Evolutionary conservation across 2,888 invertebrate genomes (phyloP).

Genomic region (Chrysolina americana): DNA sequence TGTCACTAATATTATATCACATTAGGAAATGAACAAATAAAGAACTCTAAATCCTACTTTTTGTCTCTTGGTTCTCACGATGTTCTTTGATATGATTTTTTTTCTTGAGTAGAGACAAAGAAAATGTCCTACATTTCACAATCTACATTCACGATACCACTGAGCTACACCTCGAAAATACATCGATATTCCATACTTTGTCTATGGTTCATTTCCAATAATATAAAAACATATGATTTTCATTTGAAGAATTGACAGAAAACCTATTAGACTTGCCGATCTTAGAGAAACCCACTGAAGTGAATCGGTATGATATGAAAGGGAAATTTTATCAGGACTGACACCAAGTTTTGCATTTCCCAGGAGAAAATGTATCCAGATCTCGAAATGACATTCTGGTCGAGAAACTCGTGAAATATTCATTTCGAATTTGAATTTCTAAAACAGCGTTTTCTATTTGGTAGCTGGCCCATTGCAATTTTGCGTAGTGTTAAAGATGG

Average conservation of each 20-base stretch:
- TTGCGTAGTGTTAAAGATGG: too few species aligned
- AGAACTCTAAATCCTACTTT: too few species aligned
- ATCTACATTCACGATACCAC: too few species aligned
- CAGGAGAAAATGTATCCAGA: background rate
- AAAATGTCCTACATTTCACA: too few species aligned
- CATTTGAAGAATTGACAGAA: background rate
- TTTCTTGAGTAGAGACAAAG: too few species aligned
- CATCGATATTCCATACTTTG: too few species aligned
- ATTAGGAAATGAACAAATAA: too few species aligned
- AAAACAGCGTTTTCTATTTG: background rate
- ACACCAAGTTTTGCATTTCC: constrained; percentile 10
- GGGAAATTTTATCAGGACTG: background rate
- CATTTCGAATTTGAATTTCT: background rate
- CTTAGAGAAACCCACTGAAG: background rate
- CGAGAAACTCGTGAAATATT: constrained; percentile 1
- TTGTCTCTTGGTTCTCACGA: too few species aligned
- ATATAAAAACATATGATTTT: background rate
- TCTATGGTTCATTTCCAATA: background rate
- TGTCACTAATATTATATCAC: too few species aligned
- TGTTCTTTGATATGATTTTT: too few species aligned
- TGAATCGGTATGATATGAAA: background rate
- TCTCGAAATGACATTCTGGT: background rate
- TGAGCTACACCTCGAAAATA: too few species aligned
- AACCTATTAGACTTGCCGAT: constrained; percentile 5
- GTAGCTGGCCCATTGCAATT: background rate